Evolutionary conservation across 1,140 invertebrate species (phyloP).

Genomic region (Bathynomus jamesi): DNA sequence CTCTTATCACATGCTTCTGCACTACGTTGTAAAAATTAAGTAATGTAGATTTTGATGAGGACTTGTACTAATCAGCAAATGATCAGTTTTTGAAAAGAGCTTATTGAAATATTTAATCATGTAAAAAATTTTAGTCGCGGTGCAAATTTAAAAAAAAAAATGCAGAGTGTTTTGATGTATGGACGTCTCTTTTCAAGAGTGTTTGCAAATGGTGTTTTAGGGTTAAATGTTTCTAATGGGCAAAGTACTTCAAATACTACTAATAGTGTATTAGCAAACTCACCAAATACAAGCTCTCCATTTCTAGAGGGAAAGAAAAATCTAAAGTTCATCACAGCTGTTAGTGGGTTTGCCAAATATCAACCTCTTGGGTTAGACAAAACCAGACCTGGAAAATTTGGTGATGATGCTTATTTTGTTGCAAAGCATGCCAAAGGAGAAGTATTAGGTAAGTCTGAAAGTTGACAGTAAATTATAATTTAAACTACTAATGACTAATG

Average conservation of each 20-base stretch:
- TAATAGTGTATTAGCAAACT: neutral
- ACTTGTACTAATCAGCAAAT: no score
- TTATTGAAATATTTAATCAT: no score
- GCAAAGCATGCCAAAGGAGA: constrained; percentile 32
- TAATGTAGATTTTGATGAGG: no score
- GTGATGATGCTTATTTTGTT: constrained; percentile 33
- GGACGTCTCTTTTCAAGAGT: constrained; percentile 33
- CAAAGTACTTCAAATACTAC: constrained; percentile 1
- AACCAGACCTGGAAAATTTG: constrained; percentile 30
- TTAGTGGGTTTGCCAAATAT: constrained; percentile 34
- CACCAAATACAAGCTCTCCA: constrained; percentile 3
- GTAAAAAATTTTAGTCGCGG: no score
- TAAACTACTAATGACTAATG: no score
- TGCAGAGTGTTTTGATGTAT: constrained; percentile 36
- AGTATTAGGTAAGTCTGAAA: constrained; percentile 28
- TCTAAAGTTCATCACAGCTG: constrained; percentile 28
- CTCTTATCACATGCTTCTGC: no score
- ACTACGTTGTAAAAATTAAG: no score
- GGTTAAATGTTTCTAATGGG: constrained; percentile 14
- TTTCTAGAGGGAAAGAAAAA: constrained; percentile 10
- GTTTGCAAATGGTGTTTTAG: constrained; percentile 32
- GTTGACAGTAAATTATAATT: no score
- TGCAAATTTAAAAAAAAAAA: no score
- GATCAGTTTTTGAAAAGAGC: no score
- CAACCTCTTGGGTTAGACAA: constrained; percentile 18